phyloP scores from a whole-genome alignment of 2,113 vertebrate genomes.

The Acanthochromis polyacanthus region DNA sequence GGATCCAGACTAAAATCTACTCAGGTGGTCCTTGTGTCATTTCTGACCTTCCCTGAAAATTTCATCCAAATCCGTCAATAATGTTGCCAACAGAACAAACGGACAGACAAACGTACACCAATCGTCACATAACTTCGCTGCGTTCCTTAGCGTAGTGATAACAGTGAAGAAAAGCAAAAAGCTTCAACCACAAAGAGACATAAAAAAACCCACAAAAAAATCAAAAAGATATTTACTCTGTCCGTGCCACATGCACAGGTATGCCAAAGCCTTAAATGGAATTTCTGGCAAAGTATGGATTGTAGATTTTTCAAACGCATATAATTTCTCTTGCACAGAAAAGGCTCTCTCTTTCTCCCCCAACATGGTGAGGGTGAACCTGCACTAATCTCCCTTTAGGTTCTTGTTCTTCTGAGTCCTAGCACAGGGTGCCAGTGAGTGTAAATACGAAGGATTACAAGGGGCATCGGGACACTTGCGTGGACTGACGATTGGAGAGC shows the following conservation, averaged over 20 bases:
- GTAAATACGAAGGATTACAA: slow-evolving; percentile 72
- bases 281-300: not conserved
- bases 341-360: not conserved
- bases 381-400: slow-evolving; percentile 53
- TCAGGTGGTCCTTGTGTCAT: too few relatives aligned
- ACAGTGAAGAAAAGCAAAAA: not conserved
- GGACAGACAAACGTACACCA: too few relatives aligned
- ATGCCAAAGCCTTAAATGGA: not conserved
- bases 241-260: not conserved
- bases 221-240: not conserved
- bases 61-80: too few relatives aligned
- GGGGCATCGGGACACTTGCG: slow-evolving; percentile 25
- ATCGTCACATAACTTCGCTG: too few relatives aligned
- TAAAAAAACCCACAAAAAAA: not conserved
- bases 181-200: not conserved
- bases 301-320: not conserved
- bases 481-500: slow-evolving; percentile 46
- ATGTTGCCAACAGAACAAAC: too few relatives aligned
- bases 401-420: slow-evolving; percentile 54
- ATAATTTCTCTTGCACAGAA: too few relatives aligned
- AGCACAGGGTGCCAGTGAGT: slow-evolving; percentile 39
- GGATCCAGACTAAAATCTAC: too few relatives aligned
- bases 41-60: too few relatives aligned
- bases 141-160: too few relatives aligned
- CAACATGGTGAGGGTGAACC: slow-evolving; percentile 34